Evolutionary conservation across 2,113 vertebrate genomes (phyloP).

Genomic region (Pelecanus crispus): DNA sequence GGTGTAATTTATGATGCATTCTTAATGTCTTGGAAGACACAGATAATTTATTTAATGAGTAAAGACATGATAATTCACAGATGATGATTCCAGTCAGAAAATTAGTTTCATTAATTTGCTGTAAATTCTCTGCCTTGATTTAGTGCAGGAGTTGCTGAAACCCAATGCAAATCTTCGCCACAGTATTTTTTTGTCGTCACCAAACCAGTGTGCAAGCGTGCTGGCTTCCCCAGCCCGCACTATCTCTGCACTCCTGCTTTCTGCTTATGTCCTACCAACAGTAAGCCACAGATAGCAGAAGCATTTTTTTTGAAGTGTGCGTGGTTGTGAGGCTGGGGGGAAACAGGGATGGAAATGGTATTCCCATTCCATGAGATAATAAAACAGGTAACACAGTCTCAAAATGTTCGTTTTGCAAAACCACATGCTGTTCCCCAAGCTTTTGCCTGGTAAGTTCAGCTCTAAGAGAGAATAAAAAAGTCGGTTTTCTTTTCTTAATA

Average conservation of each 20-base stretch:
- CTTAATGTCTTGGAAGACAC: constrained; percentile 75
- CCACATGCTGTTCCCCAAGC: background rate
- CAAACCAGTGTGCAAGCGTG: background rate
- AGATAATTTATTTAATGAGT: constrained; percentile 79
- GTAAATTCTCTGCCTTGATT: constrained; percentile 66
- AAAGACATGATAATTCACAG: constrained; percentile 72
- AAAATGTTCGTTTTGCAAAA: background rate
- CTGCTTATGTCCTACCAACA: background rate
- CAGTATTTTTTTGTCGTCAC: background rate
- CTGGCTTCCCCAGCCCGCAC: background rate
- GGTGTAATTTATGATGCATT: constrained; percentile 69
- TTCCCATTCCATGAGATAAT: background rate
- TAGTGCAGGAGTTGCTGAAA: constrained; percentile 45
- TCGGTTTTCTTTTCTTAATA: background rate
- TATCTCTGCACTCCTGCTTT: background rate
- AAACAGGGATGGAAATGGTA: background rate
- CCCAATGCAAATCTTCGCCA: background rate
- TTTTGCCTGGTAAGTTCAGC: background rate
- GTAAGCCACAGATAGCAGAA: background rate
- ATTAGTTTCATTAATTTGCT: constrained; percentile 77
- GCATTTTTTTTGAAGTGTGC: background rate
- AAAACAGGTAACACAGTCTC: background rate
- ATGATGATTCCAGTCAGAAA: constrained; percentile 73
- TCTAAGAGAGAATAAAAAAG: background rate
- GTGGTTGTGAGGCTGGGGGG: background rate